Base-by-base conservation (phyloP, 2,888 invertebrate genomes). In the Drosophila merina region DNA sequence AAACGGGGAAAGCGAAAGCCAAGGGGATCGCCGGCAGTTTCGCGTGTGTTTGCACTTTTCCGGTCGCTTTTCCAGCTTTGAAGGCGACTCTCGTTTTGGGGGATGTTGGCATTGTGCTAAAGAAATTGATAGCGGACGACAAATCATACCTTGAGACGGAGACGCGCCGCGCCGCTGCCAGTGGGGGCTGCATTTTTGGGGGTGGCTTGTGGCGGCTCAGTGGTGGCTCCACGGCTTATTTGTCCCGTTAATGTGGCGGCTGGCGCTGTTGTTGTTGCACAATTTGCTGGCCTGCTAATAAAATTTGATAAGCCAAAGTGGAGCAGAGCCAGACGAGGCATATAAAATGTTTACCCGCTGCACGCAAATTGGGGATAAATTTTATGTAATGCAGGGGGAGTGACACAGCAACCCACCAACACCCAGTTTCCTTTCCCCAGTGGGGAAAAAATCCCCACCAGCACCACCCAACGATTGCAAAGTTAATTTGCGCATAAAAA, bases 311-410 rank as follows among this genome's bases (percentile, higher is more conserved):
- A 85, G 85, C 86, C 75, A 85, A 80, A 79, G 82, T 77, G 83
- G 72, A 71, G 82, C 77, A 73, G 75, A 75, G 58, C 57, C 55
- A 54, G 47, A 55, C 58, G 47, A 38, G 50, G 33, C 54, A 71
- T 76, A 83, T 82, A 83, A 87, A 86, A 86, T 87, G 84, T 88
- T 79, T 78, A 70, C 74, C 67, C 77, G 76, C 72, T 88, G 88
- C 89, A 89, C 89, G 89, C 89, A 89, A 89, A 84, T 87, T 89
- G 89, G 85, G 89, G 84, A 89, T 89, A 85, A 77, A 85, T 80
- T 85, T 84, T 56, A 44, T 44, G 44, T 78, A 76, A 82, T 79
- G 67, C 56, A 71, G 45, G 56, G 79, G 86, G 84, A 79, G 83
- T 77, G 83, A 73, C 73, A 73, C 33, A 59, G 66, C 63, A 50